Evolutionary conservation across 2,797 vertebrate genomes (phyloP).

Genomic region (Myiothlypis coronata): DNA sequence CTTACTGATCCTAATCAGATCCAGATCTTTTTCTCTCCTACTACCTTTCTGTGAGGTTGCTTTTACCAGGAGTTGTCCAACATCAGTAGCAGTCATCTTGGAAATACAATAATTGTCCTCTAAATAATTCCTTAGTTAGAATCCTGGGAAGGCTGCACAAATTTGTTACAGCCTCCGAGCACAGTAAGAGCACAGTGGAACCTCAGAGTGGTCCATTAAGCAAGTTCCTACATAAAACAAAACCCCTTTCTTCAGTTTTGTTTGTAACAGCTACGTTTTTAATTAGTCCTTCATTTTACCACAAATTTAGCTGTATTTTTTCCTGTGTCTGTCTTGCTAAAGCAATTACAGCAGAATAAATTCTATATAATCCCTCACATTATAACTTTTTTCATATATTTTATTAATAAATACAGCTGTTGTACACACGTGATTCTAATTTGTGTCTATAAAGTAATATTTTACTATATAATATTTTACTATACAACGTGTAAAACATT

Average conservation of each 20-base stretch:
- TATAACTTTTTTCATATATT: neutral
- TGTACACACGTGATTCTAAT: neutral
- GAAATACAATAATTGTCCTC: neutral
- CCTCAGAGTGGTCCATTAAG: neutral
- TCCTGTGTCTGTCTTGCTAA: neutral
- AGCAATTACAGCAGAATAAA: neutral
- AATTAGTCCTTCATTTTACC: slow-evolving; percentile 26
- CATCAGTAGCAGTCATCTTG: neutral
- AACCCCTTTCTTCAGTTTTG: neutral
- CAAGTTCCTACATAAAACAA: neutral
- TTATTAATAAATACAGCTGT: neutral
- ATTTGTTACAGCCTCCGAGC: slow-evolving; percentile 38
- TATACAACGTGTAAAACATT: neutral
- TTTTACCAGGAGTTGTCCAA: neutral
- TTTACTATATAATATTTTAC: neutral
- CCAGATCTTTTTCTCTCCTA: neutral
- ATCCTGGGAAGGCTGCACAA: neutral
- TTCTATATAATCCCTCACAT: neutral
- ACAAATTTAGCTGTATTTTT: neutral
- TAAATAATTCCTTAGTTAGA: neutral
- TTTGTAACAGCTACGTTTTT: neutral
- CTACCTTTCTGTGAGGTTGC: neutral
- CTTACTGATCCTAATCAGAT: neutral
- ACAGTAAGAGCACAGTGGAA: slow-evolving; percentile 1
- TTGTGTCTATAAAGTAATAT: neutral